These are phyloP conservation scores for Microcebus ravelobensis DNA, from an alignment of 2,113 vertebrate genomes.

Conservation along the genomic window DNA sequence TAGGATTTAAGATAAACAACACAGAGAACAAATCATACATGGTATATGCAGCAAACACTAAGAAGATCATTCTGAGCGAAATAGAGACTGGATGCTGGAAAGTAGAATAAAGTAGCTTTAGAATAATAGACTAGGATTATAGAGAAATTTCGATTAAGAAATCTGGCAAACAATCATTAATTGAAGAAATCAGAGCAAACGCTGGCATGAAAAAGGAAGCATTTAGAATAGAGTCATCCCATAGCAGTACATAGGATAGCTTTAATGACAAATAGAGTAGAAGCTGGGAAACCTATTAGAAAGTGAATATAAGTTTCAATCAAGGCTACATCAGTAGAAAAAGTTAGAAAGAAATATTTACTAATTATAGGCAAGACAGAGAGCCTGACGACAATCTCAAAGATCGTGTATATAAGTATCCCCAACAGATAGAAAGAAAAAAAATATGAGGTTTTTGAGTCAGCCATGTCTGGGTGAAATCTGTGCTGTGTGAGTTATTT, in stretches of 20 bases:
- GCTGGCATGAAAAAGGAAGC: conserved; percentile 18
- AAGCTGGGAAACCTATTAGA: neutral
- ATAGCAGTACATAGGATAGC: neutral
- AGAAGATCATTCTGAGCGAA: neutral
- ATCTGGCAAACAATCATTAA: conserved; percentile 36
- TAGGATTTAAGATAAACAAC: conserved; percentile 17
- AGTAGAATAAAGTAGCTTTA: neutral
- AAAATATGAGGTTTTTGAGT: neutral
- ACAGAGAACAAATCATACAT: neutral
- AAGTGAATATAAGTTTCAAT: neutral
- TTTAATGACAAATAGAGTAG: neutral
- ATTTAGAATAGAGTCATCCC: neutral
- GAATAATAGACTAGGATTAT: neutral
- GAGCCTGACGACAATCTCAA: neutral
- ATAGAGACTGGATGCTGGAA: neutral
- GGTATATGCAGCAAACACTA: neutral
- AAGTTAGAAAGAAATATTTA: neutral
- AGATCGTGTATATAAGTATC: neutral
- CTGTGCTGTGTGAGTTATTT: neutral
- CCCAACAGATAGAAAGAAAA: neutral
- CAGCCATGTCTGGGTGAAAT: neutral
- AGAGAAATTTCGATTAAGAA: conserved; percentile 13
- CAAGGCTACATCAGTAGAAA: neutral
- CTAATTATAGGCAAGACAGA: conserved; percentile 26
- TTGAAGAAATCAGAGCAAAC: neutral